phyloP scores from a whole-genome alignment of 2,888 invertebrate species.

The Pseudanteris insignis region DNA sequence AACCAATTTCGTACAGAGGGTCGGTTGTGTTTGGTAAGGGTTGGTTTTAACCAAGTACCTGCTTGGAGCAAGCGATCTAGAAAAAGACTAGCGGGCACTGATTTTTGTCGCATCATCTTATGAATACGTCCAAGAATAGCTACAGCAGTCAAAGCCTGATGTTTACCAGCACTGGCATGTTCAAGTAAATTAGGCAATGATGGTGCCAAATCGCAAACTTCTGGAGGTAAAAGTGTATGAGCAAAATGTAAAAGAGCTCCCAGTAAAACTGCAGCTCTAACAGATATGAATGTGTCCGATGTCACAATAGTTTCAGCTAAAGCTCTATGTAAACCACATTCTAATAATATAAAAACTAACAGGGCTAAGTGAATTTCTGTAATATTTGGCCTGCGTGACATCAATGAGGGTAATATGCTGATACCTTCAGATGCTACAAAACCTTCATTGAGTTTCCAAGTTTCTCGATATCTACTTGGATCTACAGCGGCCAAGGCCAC shows the following conservation, averaged over 20 bases:
- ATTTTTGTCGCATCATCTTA: constrained; percentile 81
- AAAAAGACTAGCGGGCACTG: constrained; percentile 84
- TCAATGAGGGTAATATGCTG: constrained; percentile 84
- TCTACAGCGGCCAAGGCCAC: constrained; percentile 89
- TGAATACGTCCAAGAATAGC: constrained; percentile 82
- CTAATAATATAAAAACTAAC: constrained; percentile 87
- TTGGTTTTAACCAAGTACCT: constrained; percentile 60
- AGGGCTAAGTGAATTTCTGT: constrained; percentile 91
- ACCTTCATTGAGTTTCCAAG: constrained; percentile 90
- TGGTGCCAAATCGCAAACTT: constrained; percentile 84
- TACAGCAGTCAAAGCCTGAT: constrained; percentile 84
- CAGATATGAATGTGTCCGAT: constrained; percentile 88
- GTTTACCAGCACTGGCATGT: constrained; percentile 80
- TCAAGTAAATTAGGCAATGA: constrained; percentile 84
- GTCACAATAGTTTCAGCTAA: constrained; percentile 91
- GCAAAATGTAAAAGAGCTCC: constrained; percentile 88
- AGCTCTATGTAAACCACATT: constrained; percentile 86
- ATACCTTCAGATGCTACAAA: constrained; percentile 95
- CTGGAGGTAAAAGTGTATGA: constrained; percentile 85
- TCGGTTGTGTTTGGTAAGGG: constrained; percentile 54
- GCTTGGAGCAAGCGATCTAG: constrained; percentile 78
- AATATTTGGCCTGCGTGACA: constrained; percentile 86
- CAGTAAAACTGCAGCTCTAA: constrained; percentile 88
- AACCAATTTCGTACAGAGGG: constrained; percentile 58
- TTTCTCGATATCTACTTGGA: constrained; percentile 75